Conservation (phyloP, 2,888 invertebrate genomes). For the Pandemis cinnamomeana region DNA sequence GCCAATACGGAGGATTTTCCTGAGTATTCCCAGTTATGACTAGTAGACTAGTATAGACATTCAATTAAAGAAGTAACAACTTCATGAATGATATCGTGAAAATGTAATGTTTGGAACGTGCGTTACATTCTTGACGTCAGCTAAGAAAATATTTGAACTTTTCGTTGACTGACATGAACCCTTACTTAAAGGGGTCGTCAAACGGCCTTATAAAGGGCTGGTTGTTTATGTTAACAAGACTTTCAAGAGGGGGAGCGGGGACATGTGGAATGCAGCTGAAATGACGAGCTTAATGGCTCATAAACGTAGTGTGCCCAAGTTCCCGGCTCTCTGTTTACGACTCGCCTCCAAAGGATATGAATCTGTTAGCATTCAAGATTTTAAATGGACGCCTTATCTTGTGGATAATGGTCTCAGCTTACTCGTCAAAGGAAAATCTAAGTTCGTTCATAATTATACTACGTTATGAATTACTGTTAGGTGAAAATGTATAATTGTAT, state of each 20-base stretch:
- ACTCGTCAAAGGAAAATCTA: neutral
- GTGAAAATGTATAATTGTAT: no score
- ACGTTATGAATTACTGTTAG: no score
- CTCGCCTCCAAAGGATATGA: conserved; percentile 24
- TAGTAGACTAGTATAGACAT: neutral
- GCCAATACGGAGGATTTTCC: neutral
- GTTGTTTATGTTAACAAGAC: conserved; percentile 41
- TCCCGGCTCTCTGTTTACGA: conserved; percentile 25
- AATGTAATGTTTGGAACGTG: neutral
- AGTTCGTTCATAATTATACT: neutral
- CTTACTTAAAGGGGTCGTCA: conserved; percentile 28
- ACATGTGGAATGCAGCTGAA: conserved; percentile 41
- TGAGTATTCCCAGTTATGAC: neutral
- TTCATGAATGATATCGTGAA: neutral
- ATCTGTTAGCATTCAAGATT: conserved; percentile 28
- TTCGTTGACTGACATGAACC: conserved; percentile 8
- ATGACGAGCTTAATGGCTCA: conserved; percentile 38
- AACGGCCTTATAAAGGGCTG: conserved; percentile 32
- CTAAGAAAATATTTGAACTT: conserved; percentile 10
- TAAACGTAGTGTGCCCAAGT: conserved; percentile 39
- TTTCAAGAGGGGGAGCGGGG: conserved; percentile 6
- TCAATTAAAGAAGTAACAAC: neutral
- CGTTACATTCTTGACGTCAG: neutral
- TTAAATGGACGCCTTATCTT: conserved; percentile 15
- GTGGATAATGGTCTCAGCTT: conserved; percentile 4